Conservation (phyloP, 2,888 invertebrate species). For the Pegoplata infirma region DNA sequence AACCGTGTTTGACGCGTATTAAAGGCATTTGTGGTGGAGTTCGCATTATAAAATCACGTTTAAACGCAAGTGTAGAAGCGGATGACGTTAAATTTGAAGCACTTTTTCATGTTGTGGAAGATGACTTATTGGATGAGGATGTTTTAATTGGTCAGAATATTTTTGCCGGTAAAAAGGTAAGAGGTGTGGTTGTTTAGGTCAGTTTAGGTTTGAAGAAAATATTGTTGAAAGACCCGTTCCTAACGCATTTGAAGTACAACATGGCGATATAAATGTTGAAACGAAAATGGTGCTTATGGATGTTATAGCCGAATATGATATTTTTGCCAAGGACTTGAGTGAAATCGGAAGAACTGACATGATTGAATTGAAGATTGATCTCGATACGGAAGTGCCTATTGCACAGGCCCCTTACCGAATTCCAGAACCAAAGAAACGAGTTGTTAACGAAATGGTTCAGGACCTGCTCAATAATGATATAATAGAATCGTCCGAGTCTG, state of each 20-base stretch:
- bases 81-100: background rate
- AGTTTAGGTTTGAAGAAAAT: background rate
- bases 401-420: conserved; percentile 45
- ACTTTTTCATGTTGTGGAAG: conserved; percentile 22
- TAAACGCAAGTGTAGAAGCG: conserved; percentile 3
- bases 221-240: background rate
- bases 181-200: background rate
- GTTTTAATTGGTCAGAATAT: conserved; percentile 12
- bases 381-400: conserved; percentile 21
- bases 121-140: conserved; percentile 30
- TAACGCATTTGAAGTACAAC: background rate
- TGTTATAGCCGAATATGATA: conserved; percentile 21
- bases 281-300: background rate
- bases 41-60: background rate
- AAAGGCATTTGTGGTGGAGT: conserved; percentile 23
- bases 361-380: conserved; percentile 39
- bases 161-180: background rate
- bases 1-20: background rate
- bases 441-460: conserved; percentile 1
- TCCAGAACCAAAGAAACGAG: conserved; percentile 37
- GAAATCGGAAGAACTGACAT: conserved; percentile 43
- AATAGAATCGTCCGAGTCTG: conserved; percentile 32
- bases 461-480: background rate
- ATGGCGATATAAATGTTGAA: background rate
- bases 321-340: conserved; percentile 27